Percentiles rank a stretch among this genome's conserved stretches.
Evolutionary conservation across 2,888 invertebrate genomes (phyloP).

Genomic region (Eudemis profundana): DNA sequence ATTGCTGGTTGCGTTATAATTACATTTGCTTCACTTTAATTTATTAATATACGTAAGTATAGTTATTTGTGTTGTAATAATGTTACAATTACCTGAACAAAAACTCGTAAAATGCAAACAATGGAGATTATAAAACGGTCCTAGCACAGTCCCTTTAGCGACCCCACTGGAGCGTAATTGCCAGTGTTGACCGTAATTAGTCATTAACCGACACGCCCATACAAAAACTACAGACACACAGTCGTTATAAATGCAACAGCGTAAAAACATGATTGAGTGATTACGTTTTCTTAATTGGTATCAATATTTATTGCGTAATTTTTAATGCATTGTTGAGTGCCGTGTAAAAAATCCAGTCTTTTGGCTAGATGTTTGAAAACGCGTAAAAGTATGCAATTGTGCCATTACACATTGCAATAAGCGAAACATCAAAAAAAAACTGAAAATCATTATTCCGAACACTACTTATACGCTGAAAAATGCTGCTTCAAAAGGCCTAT

Average conservation of each 20-base stretch:
- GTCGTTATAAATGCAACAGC: background rate
- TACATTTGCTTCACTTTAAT: too few species aligned
- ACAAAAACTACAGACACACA: constrained; percentile 27
- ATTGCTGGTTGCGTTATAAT: too few species aligned
- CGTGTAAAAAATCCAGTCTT: constrained; percentile 2
- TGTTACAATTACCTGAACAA: background rate
- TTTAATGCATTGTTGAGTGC: constrained; percentile 4
- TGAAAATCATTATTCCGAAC: too few species aligned
- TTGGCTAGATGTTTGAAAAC: background rate
- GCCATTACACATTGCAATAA: too few species aligned
- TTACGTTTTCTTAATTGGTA: constrained; percentile 15
- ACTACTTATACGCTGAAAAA: too few species aligned
- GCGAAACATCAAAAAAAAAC: too few species aligned
- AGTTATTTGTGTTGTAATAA: too few species aligned
- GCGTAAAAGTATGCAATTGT: too few species aligned
- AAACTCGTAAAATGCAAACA: background rate
- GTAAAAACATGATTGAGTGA: constrained; percentile 27
- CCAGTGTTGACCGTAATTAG: constrained; percentile 22
- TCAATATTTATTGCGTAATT: constrained; percentile 15
- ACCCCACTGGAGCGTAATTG: constrained; percentile 22
- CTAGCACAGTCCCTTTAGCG: constrained; percentile 19
- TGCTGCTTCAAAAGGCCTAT: too few species aligned
- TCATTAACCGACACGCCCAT: constrained; percentile 9
- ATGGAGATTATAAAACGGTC: background rate
- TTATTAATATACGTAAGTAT: background rate